These are phyloP conservation scores for Nettapus auritus DNA, from an alignment of 2,113 vertebrate genomes.

Conservation along the genomic window DNA sequence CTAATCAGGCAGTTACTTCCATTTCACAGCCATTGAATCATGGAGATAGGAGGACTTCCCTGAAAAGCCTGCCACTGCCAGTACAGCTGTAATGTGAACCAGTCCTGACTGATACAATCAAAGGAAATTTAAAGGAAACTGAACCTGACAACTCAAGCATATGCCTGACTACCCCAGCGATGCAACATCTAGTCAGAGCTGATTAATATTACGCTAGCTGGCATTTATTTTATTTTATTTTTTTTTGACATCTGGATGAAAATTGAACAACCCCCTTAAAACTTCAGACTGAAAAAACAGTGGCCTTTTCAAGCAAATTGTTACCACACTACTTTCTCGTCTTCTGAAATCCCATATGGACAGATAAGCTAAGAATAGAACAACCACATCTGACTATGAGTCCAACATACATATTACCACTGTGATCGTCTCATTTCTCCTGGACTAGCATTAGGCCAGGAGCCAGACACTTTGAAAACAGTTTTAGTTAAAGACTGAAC, in stretches of 20 bases:
- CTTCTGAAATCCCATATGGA: conserved; percentile 70
- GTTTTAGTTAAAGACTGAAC: neutral
- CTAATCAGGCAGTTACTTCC: neutral
- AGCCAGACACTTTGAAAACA: conserved; percentile 6
- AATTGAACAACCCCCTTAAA: conserved; percentile 25
- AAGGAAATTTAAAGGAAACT: neutral
- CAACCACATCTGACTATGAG: conserved; percentile 70
- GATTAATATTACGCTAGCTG: conserved; percentile 55
- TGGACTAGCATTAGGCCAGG: neutral
- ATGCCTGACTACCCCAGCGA: conserved; percentile 1
- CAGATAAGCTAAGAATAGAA: conserved; percentile 73
- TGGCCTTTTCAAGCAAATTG: conserved; percentile 68
- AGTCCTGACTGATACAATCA: neutral
- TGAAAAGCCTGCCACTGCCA: neutral
- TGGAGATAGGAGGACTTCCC: neutral
- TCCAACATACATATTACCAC: conserved; percentile 58
- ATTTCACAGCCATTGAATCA: neutral
- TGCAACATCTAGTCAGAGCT: conserved; percentile 38
- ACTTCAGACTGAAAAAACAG: conserved; percentile 51
- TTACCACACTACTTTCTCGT: conserved; percentile 64
- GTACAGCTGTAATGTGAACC: neutral
- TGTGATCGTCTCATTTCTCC: conserved; percentile 18
- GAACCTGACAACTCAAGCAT: neutral
- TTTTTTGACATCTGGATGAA: neutral
- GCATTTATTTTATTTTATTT: neutral